Percentiles rank a stretch among this genome's conserved stretches.
These are phyloP conservation scores for Potorous gilbertii DNA, from an alignment of 2,797 vertebrate genomes.

Conservation along the genomic window DNA sequence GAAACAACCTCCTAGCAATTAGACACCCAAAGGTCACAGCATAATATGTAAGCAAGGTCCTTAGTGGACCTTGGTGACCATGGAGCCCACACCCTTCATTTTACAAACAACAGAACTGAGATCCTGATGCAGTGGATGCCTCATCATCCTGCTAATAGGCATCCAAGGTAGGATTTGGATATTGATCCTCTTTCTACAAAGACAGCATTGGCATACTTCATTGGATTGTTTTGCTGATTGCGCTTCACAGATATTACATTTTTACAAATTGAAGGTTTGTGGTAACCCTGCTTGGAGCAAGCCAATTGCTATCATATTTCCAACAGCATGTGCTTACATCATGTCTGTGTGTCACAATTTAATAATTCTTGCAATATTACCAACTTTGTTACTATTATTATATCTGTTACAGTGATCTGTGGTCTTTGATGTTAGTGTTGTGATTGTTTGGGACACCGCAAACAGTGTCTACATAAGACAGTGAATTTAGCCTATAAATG, in stretches of 20 bases:
- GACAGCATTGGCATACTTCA: not conserved
- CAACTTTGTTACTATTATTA: not conserved
- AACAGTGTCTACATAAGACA: not conserved
- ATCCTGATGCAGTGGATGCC: not conserved
- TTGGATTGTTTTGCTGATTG: not conserved
- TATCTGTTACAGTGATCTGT: not conserved
- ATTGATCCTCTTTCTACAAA: not conserved
- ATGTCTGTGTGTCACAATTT: not conserved
- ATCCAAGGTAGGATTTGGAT: not conserved
- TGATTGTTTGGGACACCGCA: not conserved
- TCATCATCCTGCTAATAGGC: not conserved
- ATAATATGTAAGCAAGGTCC: not conserved
- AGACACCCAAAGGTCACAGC: not conserved
- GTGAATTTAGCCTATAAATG: not conserved
- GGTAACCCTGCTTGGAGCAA: not conserved
- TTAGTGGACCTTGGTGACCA: not conserved
- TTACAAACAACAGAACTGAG: not conserved
- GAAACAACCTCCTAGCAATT: not conserved
- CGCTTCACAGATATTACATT: not conserved
- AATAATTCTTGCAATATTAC: not conserved
- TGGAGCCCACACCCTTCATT: not conserved
- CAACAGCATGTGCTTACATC: not conserved
- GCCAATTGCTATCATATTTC: not conserved
- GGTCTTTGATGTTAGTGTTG: not conserved
- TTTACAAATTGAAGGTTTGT: not conserved